Percentiles rank a stretch among this genome's conserved stretches.
Conservation (phyloP, 2,113 vertebrate species). For the Regulus satrapa region DNA sequence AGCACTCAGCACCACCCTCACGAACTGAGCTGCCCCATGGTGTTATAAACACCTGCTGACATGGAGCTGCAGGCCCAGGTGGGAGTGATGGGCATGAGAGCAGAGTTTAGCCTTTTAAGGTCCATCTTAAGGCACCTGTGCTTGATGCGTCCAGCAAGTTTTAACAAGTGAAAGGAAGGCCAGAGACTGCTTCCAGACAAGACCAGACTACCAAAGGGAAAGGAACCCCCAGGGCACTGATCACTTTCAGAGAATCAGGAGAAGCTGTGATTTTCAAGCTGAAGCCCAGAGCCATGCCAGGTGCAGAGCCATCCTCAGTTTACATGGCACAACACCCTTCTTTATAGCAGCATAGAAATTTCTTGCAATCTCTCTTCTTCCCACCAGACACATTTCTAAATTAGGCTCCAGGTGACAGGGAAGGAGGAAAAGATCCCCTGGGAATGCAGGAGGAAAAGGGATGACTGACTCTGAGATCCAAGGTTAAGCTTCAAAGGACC, state of each 20-base stretch:
- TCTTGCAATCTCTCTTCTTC: background rate
- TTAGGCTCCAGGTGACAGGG: background rate
- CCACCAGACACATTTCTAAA: background rate
- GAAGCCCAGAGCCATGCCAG: background rate
- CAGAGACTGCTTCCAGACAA: background rate
- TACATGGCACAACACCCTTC: background rate
- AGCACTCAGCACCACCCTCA: background rate
- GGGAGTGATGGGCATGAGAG: background rate
- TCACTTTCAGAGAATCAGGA: background rate
- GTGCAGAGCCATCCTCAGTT: background rate
- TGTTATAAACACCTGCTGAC: background rate
- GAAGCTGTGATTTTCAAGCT: background rate
- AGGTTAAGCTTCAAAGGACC: background rate
- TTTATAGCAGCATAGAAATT: background rate
- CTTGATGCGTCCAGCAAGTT: background rate
- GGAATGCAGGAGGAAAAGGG: background rate
- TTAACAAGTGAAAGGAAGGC: background rate
- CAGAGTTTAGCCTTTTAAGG: background rate
- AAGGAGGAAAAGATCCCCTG: background rate
- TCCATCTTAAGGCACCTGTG: background rate
- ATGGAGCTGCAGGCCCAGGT: background rate
- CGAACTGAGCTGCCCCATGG: rapidly evolving
- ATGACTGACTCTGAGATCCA: background rate
- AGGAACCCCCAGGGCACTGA: rapidly evolving
- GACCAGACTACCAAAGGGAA: background rate